Evolutionary conservation across 2,113 vertebrate species (phyloP), one percentile per base, ranked within the genome.

Genomic region (Setophaga kirtlandii): DNA sequence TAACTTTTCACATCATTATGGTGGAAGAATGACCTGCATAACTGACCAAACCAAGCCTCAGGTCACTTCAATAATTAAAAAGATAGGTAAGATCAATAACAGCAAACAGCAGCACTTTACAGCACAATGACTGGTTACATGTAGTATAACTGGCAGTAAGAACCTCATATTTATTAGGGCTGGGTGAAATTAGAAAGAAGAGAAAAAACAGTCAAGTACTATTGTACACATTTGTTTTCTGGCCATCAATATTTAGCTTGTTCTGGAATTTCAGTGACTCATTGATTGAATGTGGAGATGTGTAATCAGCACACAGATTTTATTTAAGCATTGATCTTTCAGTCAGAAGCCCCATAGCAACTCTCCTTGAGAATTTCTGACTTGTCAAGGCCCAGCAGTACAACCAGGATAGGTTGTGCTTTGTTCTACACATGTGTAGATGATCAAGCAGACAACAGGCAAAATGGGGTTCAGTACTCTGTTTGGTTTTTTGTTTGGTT

Each of bases 51-150:
- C 67, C 65, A 93, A 94, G 73, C 60, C 85, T 89, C 77, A 59
- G 94, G 95, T 94, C 89, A 81, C 67, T 82, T 96, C 80, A 94
- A 95, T 96, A 96, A 97, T 97, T 97, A 95, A 95, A 95, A 94
- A 92, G 87, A 95, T 71, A 90, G 41, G 56, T 86, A 88, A 71
- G 89, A 97, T 97, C 95, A 94, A 96, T 96, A 97, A 69, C 35
- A 84, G 46, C 67, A 90, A 93, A 91, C 3, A 2, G n/a, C 42
- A 94, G 65, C 65, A 82, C 75, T 97, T 96, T 67, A 59, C 60
- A 94, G 39, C 33, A 86, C 92, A 96, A 44, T 81, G 86, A 90
- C 87, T 75, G 28, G 87, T 93, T 91, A 50, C 41, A 55, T 50
- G 49, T 56, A 85, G 15, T 52, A 49, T 55, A 92, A 92, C 59